Conservation (phyloP, 2,888 invertebrate species). For the Lasioglossum lativentre region DNA sequence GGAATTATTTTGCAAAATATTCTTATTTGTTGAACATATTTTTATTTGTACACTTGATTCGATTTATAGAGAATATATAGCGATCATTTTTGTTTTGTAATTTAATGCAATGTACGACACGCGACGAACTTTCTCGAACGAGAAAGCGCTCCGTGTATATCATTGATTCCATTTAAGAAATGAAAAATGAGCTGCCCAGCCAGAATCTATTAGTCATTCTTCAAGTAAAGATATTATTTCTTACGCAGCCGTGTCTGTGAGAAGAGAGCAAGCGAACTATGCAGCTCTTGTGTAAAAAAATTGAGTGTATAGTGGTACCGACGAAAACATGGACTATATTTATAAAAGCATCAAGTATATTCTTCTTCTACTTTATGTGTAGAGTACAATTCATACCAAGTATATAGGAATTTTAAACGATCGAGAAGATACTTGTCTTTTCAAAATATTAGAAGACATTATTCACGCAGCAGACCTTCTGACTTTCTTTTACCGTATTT, state of each 20-base stretch:
- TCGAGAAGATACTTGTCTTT: conserved; percentile 33
- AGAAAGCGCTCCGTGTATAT: background rate
- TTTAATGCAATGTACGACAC: conserved; percentile 6
- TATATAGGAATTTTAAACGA: conserved; percentile 29
- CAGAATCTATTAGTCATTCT: background rate
- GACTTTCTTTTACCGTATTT: conserved; percentile 22
- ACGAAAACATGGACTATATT: conserved; percentile 46
- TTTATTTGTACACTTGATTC: conserved; percentile 46
- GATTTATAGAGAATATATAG: conserved; percentile 22
- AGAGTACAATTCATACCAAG: conserved; percentile 27
- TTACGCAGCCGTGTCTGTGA: conserved; percentile 5
- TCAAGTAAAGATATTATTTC: conserved; percentile 9
- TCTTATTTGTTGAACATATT: conserved; percentile 44
- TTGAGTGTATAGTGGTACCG: conserved; percentile 33
- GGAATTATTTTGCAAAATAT: conserved; percentile 21
- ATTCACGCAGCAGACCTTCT: conserved; percentile 9
- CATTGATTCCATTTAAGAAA: conserved; percentile 12
- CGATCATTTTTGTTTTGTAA: conserved; percentile 38
- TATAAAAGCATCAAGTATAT: conserved; percentile 29
- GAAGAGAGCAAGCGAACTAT: background rate
- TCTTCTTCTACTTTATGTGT: conserved; percentile 45
- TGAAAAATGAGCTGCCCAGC: background rate
- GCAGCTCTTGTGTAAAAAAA: conserved; percentile 29
- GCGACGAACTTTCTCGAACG: background rate
- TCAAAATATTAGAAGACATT: conserved; percentile 30